A percentile compares a stretch with the other conserved stretches of the same genome.
Evolutionary conservation across 2,113 vertebrate species (phyloP).

Genomic region (Orthochromis indermauri): DNA sequence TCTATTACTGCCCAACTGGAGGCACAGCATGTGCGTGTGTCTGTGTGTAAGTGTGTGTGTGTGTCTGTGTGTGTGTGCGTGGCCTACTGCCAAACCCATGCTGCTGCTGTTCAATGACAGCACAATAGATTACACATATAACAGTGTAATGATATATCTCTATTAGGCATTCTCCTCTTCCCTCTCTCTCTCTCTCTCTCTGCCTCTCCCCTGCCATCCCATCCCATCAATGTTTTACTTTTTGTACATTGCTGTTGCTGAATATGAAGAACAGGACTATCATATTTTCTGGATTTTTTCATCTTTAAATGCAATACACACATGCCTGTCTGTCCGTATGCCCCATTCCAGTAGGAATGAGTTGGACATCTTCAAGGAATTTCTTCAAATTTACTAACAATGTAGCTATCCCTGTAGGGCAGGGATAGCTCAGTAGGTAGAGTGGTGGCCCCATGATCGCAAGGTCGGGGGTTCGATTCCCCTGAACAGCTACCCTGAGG

Average conservation of each 20-base stretch:
- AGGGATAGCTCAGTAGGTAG: too few relatives aligned
- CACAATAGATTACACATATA: slow-evolving; percentile 58
- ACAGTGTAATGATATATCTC: slow-evolving; percentile 61
- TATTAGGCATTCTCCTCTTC: slow-evolving; percentile 29
- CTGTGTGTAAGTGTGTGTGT: slow-evolving; percentile 16
- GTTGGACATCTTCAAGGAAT: neutral
- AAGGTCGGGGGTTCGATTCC: too few relatives aligned
- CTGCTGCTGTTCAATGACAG: slow-evolving; percentile 54
- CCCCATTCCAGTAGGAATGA: neutral
- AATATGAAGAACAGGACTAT: neutral
- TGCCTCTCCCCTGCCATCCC: neutral
- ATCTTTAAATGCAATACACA: neutral
- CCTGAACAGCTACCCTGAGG: too few relatives aligned
- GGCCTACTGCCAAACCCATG: slow-evolving; percentile 49
- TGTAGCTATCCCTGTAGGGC: too few relatives aligned
- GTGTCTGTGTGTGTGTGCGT: slow-evolving; percentile 13
- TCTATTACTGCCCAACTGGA: slow-evolving; percentile 66
- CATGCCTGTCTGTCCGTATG: neutral
- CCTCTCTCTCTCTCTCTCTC: neutral
- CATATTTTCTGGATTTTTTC: neutral
- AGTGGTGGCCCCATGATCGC: too few relatives aligned
- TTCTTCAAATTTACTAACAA: neutral
- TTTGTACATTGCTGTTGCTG: neutral
- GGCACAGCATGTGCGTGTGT: slow-evolving; percentile 48
- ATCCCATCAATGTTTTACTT: neutral